Evolutionary conservation across 1,140 invertebrate genomes (phyloP), one percentile per base, ranked within the genome.

Genomic region (Uloborus diversus): DNA sequence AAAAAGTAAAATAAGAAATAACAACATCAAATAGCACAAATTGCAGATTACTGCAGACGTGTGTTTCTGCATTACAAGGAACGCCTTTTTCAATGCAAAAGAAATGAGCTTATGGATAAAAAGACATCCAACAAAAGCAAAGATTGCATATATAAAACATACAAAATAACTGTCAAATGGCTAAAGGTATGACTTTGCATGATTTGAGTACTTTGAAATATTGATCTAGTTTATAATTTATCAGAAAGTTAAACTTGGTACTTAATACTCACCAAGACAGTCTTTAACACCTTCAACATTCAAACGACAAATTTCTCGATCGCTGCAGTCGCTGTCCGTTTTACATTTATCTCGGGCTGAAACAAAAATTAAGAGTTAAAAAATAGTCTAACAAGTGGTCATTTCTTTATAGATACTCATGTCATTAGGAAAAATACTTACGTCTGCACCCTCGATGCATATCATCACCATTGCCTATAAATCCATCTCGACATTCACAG

Each of bases 271-370:
- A 84, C 83, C 70, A 32, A 84, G 49, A 80, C 84, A 85, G 49
- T 81, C 81, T 71, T 84, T 83, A 3, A 84, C 78, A 23, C 84
- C 84, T 73, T 82, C 80, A 17, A 79, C 73, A 82, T 84, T 83
- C 17, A 83, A 49, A 57, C 80, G 65, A 70, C 84, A 84, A 37
- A 93, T 91, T 85, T 92, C 90, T 37, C 91, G 90, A 11, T 89
- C 87, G 0, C 93, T 92, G 85, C 94, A 96, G 81, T 96, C 93
- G 1, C 89, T 88, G 84, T 96, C 92, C 0, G 91, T 90, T 70
- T 92, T 90, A 84, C 95, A 97, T 83, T 94, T 92, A 33, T 84
- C 83, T 33, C 70, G 81, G 37, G 81, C 81, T 81, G 17, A 59
- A 61, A 68, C 3, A 42, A 0, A 57, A 56, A 57, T 32, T 28